These are phyloP conservation scores for Thymelicus lineola DNA, from an alignment of 2,888 invertebrate species.

Conservation along the genomic window DNA sequence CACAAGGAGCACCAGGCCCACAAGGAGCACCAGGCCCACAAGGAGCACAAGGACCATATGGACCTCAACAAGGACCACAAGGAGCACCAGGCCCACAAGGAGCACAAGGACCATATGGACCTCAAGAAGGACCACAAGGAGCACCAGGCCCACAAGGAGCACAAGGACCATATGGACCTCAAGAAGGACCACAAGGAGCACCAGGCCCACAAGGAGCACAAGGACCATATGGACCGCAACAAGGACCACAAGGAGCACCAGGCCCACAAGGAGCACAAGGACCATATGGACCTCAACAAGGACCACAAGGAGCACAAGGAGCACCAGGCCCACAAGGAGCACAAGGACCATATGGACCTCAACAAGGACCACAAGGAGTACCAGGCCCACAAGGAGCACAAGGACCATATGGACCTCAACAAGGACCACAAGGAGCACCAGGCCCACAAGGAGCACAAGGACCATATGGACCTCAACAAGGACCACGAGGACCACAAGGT, in stretches of 20 bases:
- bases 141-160: not conserved
- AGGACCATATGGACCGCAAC: too few relatives aligned
- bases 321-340: conserved; percentile 9
- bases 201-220: not conserved
- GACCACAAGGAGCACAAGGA: conserved; percentile 2
- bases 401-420: not conserved
- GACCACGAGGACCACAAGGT: not conserved
- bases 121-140: too few relatives aligned
- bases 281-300: not conserved
- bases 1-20: not conserved
- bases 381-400: not conserved
- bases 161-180: not conserved
- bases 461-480: not conserved
- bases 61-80: not conserved
- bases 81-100: not conserved
- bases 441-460: not conserved
- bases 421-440: not conserved
- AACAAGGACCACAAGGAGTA: not conserved
- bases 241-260: too few relatives aligned
- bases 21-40: not conserved
- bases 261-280: not conserved
- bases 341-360: not conserved
- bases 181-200: too few relatives aligned
- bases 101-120: too few relatives aligned
- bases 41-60: not conserved